These are phyloP conservation scores for Trichonephila inaurata DNA, from an alignment of 1,140 invertebrate genomes.

Conservation along the genomic window DNA sequence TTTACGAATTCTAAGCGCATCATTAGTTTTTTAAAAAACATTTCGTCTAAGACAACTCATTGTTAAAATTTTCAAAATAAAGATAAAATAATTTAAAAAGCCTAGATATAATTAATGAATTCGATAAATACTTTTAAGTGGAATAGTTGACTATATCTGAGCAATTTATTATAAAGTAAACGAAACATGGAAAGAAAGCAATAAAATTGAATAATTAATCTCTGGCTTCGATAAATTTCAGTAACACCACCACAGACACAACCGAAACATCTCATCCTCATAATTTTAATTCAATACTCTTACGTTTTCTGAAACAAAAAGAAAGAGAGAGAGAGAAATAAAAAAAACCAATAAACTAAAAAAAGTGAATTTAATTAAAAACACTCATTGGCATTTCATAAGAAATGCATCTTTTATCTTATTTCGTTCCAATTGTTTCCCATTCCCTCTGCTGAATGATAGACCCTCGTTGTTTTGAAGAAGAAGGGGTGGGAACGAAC, in stretches of 20 bases:
- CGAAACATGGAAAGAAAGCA: not conserved
- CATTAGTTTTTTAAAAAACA: too few relatives aligned
- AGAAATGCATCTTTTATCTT: constrained; percentile 39
- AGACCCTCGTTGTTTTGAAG: not conserved
- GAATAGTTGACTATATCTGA: too few relatives aligned
- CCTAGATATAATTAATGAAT: too few relatives aligned
- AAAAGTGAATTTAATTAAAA: constrained; percentile 55
- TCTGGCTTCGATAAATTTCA: not conserved
- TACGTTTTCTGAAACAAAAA: not conserved
- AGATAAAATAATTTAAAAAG: too few relatives aligned
- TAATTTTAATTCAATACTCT: constrained; percentile 24
- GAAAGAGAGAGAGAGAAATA: not conserved
- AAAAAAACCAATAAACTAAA: not conserved
- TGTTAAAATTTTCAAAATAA: too few relatives aligned
- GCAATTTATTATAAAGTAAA: not conserved
- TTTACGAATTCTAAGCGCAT: too few relatives aligned
- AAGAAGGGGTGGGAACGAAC: not conserved
- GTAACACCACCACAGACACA: not conserved
- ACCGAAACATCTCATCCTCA: not conserved
- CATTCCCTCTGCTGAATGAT: not conserved
- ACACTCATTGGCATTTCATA: constrained; percentile 45
- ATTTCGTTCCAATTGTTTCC: not conserved
- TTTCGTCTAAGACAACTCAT: too few relatives aligned
- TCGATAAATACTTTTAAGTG: too few relatives aligned
- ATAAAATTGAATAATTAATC: not conserved